A percentile compares a stretch with the other conserved stretches of the same genome.
Evolutionary conservation across 1,140 invertebrate species (phyloP).

Genomic region (Drosophila ananassae): DNA sequence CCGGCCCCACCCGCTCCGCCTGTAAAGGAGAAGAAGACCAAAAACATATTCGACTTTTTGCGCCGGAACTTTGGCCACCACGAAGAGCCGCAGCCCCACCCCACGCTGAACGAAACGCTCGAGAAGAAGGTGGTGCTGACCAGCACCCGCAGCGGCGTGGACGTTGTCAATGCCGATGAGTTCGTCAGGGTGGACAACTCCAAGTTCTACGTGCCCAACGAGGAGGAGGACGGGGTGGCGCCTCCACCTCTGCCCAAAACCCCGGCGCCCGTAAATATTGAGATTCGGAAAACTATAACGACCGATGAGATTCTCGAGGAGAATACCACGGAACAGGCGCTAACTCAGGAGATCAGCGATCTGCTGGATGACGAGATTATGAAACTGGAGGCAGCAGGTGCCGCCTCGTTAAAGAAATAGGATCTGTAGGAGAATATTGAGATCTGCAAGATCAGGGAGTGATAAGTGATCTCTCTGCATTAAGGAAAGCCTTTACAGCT

Average conservation of each 20-base stretch:
- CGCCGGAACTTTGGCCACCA: constrained; percentile 78
- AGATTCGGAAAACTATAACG: constrained; percentile 73
- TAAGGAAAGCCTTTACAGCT: background rate
- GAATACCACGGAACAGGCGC: constrained; percentile 63
- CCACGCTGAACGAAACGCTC: constrained; percentile 63
- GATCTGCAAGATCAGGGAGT: constrained; percentile 8
- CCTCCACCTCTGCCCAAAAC: constrained; percentile 71
- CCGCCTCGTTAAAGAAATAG: constrained; percentile 16
- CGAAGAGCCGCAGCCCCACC: constrained; percentile 49
- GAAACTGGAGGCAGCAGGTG: constrained; percentile 56
- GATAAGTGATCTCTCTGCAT: constrained; percentile 21
- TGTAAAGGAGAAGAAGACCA: constrained; percentile 72
- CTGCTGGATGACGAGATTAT: constrained; percentile 78
- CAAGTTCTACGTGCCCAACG: constrained; percentile 72
- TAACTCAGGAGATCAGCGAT: constrained; percentile 80
- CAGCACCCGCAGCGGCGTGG: constrained; percentile 70
- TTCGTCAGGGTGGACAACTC: constrained; percentile 73
- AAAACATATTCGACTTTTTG: constrained; percentile 82
- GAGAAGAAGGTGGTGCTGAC: constrained; percentile 72
- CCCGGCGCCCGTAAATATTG: constrained; percentile 75
- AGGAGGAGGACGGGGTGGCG: constrained; percentile 34
- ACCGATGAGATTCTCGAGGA: constrained; percentile 78
- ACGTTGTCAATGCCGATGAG: constrained; percentile 67
- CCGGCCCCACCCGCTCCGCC: constrained; percentile 11
- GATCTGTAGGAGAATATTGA: background rate